Evolutionary conservation across 2,888 invertebrate genomes (phyloP), one percentile per base, ranked within the genome.

Genomic region (Anorthoa munda): DNA sequence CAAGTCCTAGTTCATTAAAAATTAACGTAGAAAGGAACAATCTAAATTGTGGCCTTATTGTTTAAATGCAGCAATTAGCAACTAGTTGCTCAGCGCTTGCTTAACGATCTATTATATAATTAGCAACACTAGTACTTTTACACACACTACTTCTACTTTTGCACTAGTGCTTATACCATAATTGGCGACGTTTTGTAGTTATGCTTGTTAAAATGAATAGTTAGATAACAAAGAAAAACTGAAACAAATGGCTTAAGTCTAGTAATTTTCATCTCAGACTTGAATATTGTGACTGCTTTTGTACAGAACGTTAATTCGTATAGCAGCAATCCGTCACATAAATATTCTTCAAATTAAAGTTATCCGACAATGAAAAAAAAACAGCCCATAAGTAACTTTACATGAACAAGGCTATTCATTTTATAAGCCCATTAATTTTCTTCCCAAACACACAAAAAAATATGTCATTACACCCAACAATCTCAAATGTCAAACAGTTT

Each of bases 1-100:
- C 68, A 48, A 61, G 75, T 66, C 60, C 15, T 51, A 26, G 56
- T 71, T 51, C 67, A 83, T 84, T 65, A 74, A 76, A 76, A 77
- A 82, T 82, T 23, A 23, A 82, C 60, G 60, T 53, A 45, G 45
- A 45, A 17, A 59, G 72, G 55, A 72, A 64, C 61, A 75, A 69
- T 69, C 72, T 65, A 64, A 75, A 81, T 60, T 69, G 48, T 67
- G 60, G 74, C 21, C 39, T 73, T 73, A 78, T 81, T 78, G 55
- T 72, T 31, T 63, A 81, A 83, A 56, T 63, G 55, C 53, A 72
- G 81, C 68, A 81, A 77, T 85, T 81, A 72, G 71, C 69, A 66
- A 78, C 75, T 68, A 72, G 75, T 77, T 56, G 72, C 61, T 67
- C 51, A 76, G 46, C 31, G 61, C 13, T 81, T 74, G 69, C 46